Conservation (phyloP, 2,113 vertebrate species). For the Uropsilus gracilis region DNA sequence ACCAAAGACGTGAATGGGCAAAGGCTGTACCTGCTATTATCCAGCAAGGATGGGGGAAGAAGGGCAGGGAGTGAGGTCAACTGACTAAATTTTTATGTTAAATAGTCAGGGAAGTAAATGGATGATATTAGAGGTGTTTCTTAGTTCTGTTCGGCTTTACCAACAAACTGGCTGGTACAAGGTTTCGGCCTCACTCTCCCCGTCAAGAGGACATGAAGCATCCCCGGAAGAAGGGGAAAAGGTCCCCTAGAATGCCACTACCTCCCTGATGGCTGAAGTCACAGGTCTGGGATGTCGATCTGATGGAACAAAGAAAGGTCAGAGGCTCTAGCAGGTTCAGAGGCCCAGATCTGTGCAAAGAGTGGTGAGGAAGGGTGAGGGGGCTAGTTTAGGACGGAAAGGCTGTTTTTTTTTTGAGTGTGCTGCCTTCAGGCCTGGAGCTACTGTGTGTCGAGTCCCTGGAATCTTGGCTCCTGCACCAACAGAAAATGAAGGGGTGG, state of each 20-base stretch:
- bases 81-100: not conserved
- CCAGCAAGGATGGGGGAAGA: not conserved
- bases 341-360: not conserved
- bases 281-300: too few relatives aligned
- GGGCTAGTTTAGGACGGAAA: not conserved
- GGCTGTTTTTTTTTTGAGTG: constrained; percentile 93
- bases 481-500: constrained; percentile 92
- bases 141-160: constrained; percentile 83
- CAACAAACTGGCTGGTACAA: constrained; percentile 83
- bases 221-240: too few relatives aligned
- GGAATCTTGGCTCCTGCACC: constrained; percentile 92
- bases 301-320: not conserved
- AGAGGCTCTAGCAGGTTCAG: constrained; percentile 69
- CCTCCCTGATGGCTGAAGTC: too few relatives aligned
- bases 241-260: too few relatives aligned
- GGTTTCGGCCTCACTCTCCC: constrained; percentile 42
- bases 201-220: too few relatives aligned
- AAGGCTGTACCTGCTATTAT: not conserved
- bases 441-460: constrained; percentile 90
- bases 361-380: not conserved
- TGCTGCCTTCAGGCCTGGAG: constrained; percentile 95
- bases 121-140: constrained; percentile 85
- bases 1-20: not conserved
- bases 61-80: not conserved
- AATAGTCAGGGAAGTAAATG: not conserved